These are phyloP conservation scores for Rattus norvegicus DNA, from an alignment of 2,113 vertebrate species.

Conservation along the genomic window GRCr8 NC_086031.1:18343501-18344000, in stretches of 20 bases:
- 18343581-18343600: too few relatives aligned
- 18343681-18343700: too few relatives aligned
- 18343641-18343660: too few relatives aligned
- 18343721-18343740: not conserved
- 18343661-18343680: too few relatives aligned
- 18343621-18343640: too few relatives aligned
- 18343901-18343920: not conserved
- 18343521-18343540: too few relatives aligned
- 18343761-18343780: not conserved
- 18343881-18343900: not conserved
- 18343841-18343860: not conserved
- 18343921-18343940: not conserved
- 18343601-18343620: too few relatives aligned
- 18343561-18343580: too few relatives aligned
- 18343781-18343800: not conserved
- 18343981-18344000: not conserved
- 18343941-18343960: not conserved
- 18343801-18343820: not conserved
- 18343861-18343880: not conserved
- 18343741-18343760: rapidly evolving
- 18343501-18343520: too few relatives aligned
- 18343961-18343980: not conserved
- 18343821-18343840: not conserved
- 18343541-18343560: too few relatives aligned
- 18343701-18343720: too few relatives aligned